Conservation (phyloP, 2,113 vertebrate genomes). For the Megaptera novaeangliae region DNA sequence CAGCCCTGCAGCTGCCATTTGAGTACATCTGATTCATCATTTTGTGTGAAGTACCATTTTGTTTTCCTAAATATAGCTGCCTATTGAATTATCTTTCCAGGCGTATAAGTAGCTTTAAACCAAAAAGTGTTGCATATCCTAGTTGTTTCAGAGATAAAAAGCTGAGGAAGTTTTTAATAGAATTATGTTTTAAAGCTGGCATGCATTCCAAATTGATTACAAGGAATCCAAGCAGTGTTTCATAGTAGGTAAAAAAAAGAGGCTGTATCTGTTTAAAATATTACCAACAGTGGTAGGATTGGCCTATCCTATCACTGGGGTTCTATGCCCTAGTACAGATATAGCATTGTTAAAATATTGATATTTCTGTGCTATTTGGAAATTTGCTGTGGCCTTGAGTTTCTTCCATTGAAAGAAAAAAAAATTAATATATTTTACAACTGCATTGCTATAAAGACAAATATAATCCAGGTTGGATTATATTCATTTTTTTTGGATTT, state of each 20-base stretch:
- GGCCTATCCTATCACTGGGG: neutral
- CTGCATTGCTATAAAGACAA: neutral
- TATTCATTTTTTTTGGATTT: neutral
- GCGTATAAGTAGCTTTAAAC: neutral
- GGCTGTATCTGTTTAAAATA: neutral
- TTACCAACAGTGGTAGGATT: neutral
- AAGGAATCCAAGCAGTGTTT: neutral
- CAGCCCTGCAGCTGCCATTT: neutral
- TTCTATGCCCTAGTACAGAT: neutral
- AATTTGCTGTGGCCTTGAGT: neutral
- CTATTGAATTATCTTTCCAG: neutral
- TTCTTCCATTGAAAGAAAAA: neutral
- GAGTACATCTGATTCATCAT: neutral
- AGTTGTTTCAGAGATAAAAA: neutral
- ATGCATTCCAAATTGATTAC: neutral
- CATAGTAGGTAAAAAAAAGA: neutral
- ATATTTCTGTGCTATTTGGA: neutral
- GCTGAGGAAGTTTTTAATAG: neutral
- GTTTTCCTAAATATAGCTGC: neutral
- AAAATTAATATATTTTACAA: neutral
- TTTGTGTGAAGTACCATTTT: neutral
- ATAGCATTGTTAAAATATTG: neutral
- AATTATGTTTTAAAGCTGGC: neutral
- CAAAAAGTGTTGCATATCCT: neutral
- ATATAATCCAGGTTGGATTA: neutral